These are phyloP conservation scores for Caloenas nicobarica DNA, from an alignment of 2,113 vertebrate species.

Conservation along the genomic window DNA sequence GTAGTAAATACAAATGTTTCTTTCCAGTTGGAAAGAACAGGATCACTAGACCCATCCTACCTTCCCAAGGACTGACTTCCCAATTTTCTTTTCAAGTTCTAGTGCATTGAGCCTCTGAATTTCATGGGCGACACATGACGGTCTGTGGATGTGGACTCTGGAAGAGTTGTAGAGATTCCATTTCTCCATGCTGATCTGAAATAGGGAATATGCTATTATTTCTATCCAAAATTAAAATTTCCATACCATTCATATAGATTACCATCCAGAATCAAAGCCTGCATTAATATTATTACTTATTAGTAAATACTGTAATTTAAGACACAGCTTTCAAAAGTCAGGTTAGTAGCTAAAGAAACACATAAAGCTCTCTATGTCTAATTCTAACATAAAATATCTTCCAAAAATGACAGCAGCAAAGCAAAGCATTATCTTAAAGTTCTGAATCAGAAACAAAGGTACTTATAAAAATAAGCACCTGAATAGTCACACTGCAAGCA, in stretches of 20 bases:
- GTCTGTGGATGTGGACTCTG: slow-evolving; percentile 86
- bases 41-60: slow-evolving; percentile 63
- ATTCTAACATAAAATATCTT: not conserved
- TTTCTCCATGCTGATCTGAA: slow-evolving; percentile 89
- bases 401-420: not conserved
- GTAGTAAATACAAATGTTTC: not conserved
- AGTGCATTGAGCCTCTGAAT: slow-evolving; percentile 87
- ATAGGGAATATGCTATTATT: not conserved
- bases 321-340: not conserved
- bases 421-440: not conserved
- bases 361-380: not conserved
- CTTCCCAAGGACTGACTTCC: slow-evolving; percentile 94
- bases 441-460: not conserved
- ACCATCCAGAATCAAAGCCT: not conserved
- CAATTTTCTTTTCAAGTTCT: slow-evolving; percentile 89
- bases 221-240: not conserved
- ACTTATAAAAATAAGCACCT: not conserved
- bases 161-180: slow-evolving; percentile 92
- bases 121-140: slow-evolving; percentile 91
- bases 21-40: not conserved
- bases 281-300: not conserved
- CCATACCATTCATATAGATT: not conserved
- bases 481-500: not conserved
- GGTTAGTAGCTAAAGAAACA: not conserved
- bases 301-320: not conserved